Evolutionary conservation across 2,888 invertebrate species (phyloP).

Genomic region (Lucinisca nassula): DNA sequence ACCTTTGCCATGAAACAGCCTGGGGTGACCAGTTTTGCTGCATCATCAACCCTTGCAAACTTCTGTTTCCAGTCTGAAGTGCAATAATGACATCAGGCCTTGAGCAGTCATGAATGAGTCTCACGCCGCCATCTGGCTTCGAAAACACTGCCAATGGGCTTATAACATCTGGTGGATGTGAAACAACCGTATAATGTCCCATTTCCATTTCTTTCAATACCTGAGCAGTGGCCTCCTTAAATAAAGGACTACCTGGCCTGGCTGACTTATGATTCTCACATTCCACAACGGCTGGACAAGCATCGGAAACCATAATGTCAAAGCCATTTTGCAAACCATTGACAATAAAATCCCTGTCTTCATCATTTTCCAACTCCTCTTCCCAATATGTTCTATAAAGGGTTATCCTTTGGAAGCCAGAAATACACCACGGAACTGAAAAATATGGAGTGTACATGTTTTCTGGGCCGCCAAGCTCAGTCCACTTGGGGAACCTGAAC

Average conservation of each 20-base stretch:
- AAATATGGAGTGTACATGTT: no score
- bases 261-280: slow-evolving; percentile 16
- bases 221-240: slow-evolving; percentile 10
- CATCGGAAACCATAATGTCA: slow-evolving; percentile 6
- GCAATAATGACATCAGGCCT: slow-evolving; percentile 5
- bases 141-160: slow-evolving; percentile 20
- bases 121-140: background rate
- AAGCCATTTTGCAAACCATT: slow-evolving; percentile 18
- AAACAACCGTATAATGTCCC: slow-evolving; percentile 21
- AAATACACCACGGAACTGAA: no score
- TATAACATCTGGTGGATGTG: background rate
- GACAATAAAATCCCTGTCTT: background rate
- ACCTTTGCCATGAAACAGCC: slow-evolving; percentile 27
- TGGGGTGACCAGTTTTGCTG: background rate
- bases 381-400: no score
- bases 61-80: background rate
- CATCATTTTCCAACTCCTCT: slow-evolving; percentile 11
- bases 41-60: background rate
- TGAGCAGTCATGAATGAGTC: slow-evolving; percentile 34
- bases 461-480: background rate
- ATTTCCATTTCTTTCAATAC: slow-evolving; percentile 22
- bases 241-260: slow-evolving; percentile 5
- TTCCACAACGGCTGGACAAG: background rate
- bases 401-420: no score
- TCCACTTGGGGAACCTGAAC: background rate